Percentiles rank a stretch among this genome's conserved stretches.
Evolutionary conservation across 2,113 vertebrate genomes (phyloP).

Genomic region (Motacilla alba): DNA sequence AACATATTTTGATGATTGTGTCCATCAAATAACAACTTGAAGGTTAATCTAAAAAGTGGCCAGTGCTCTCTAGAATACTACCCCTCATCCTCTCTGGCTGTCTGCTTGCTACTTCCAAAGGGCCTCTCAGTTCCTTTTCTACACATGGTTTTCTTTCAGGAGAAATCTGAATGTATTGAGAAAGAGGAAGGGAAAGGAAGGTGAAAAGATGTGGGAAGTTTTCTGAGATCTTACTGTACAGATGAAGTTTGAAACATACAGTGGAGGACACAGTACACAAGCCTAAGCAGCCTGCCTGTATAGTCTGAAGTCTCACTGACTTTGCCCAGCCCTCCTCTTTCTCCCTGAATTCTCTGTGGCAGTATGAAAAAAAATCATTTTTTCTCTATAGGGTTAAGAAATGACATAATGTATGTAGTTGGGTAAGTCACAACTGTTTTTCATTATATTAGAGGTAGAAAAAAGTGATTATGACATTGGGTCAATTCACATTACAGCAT

Average conservation of each 20-base stretch:
- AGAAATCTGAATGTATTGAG: neutral
- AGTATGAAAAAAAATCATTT: neutral
- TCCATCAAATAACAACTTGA: neutral
- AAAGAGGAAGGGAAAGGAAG: neutral
- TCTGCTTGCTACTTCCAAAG: neutral
- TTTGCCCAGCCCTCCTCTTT: neutral
- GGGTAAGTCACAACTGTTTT: neutral
- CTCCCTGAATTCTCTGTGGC: neutral
- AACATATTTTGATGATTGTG: neutral
- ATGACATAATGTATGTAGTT: neutral
- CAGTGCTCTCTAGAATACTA: neutral
- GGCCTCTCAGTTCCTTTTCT: neutral
- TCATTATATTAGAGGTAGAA: neutral
- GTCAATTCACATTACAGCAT: neutral
- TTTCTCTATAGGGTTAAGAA: neutral
- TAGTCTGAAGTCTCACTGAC: neutral
- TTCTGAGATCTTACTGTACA: neutral
- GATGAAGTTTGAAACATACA: neutral
- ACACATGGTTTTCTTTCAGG: neutral
- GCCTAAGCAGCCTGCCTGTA: rapidly evolving
- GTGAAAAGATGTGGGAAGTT: neutral
- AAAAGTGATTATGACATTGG: neutral
- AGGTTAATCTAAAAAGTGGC: neutral
- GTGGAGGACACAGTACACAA: neutral
- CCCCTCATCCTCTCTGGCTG: rapidly evolving